Evolutionary conservation across 2,888 invertebrate genomes (phyloP).

Genomic region (Bhutanitis thaidina): DNA sequence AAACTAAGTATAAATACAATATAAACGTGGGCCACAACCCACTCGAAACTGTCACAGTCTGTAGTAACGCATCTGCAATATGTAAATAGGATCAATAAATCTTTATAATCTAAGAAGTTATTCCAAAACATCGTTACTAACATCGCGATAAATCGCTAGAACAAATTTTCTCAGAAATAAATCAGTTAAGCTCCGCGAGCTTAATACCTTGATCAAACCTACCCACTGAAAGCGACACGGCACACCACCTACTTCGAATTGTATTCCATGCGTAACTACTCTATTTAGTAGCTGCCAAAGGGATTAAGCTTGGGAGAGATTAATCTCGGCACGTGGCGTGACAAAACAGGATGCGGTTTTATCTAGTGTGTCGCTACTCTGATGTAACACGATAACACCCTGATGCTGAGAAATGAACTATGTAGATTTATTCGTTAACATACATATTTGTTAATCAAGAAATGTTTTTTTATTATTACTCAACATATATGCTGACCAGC

Average conservation of each 20-base stretch:
- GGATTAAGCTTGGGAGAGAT: conserved; percentile 23
- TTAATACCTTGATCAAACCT: conserved; percentile 7
- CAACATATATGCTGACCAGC: too few species aligned
- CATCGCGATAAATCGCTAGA: too few species aligned
- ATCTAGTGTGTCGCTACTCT: conserved; percentile 10
- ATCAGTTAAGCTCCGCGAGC: background rate
- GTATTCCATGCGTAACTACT: conserved; percentile 24
- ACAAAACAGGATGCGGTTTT: conserved; percentile 23
- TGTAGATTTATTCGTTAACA: too few species aligned
- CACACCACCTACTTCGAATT: conserved; percentile 18
- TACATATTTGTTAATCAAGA: too few species aligned
- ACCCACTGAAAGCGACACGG: background rate
- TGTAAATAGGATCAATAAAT: too few species aligned
- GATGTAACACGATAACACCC: conserved; percentile 14
- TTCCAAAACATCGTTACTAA: too few species aligned
- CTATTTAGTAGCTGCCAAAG: conserved; percentile 24
- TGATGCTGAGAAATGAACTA: conserved; percentile 7
- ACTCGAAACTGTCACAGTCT: too few species aligned
- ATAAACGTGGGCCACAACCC: background rate
- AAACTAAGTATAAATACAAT: background rate
- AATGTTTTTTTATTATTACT: too few species aligned
- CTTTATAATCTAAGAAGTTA: too few species aligned
- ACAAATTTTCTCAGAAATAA: conserved; percentile 5
- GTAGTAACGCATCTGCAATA: too few species aligned
- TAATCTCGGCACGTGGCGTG: conserved; percentile 24